Evolutionary conservation across 2,113 vertebrate species (phyloP).

Genomic region (Chinchilla lanigera): DNA sequence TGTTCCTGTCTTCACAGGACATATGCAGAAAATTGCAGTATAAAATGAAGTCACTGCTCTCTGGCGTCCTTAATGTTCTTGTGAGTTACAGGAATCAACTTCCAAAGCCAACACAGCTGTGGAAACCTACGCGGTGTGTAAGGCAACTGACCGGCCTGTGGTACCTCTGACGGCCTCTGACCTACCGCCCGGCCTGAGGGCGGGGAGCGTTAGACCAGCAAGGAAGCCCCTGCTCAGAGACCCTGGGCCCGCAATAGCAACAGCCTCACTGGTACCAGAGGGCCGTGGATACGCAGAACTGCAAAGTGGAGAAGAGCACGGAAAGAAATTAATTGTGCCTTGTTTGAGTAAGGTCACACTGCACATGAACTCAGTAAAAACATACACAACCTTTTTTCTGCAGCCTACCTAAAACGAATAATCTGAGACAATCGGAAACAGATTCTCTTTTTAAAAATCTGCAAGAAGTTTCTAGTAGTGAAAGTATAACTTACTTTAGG

Average conservation of each 20-base stretch:
- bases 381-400: background rate
- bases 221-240: background rate
- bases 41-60: background rate
- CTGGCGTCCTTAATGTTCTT: background rate
- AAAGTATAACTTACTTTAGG: background rate
- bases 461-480: constrained; percentile 36
- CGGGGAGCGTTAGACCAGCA: background rate
- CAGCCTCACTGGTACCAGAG: background rate
- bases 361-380: background rate
- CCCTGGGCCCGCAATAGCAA: background rate
- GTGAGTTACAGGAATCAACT: background rate
- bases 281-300: background rate
- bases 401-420: background rate
- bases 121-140: background rate
- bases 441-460: background rate
- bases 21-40: background rate
- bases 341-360: background rate
- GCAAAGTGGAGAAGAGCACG: background rate
- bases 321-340: constrained; percentile 14
- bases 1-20: constrained; percentile 12
- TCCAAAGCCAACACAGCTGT: background rate
- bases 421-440: constrained; percentile 24
- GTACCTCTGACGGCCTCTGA: background rate
- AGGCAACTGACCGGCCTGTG: background rate
- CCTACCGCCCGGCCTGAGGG: background rate